Conservation (phyloP, 2,797 vertebrate species). For the Distichodus sexfasciatus region DNA sequence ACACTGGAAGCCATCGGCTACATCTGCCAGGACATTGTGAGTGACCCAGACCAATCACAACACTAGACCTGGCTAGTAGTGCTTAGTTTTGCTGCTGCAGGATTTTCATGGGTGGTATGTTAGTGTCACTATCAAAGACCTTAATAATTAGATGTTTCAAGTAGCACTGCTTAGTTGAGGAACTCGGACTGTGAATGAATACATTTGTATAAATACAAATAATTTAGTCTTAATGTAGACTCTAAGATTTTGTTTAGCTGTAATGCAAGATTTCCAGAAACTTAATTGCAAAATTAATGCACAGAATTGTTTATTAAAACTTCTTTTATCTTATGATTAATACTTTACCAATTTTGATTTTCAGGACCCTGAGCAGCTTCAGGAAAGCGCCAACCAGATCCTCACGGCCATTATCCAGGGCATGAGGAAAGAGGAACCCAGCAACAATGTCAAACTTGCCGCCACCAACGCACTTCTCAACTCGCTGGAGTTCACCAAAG, state of each 20-base stretch:
- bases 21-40: constrained; percentile 98
- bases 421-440: constrained; percentile 98
- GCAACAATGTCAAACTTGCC: constrained; percentile 96
- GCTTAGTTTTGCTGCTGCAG: too few species aligned
- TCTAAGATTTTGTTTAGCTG: too few species aligned
- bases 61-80: neutral
- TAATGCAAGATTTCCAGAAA: too few species aligned
- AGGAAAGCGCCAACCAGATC: constrained; percentile 97
- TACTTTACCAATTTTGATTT: neutral
- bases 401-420: constrained; percentile 98
- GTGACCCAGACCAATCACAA: constrained; percentile 50
- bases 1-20: constrained; percentile 98
- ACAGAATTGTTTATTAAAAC: neutral
- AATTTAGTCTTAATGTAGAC: too few species aligned
- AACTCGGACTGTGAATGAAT: too few species aligned
- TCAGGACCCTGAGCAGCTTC: constrained; percentile 96
- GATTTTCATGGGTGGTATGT: too few species aligned
- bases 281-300: too few species aligned
- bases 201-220: too few species aligned
- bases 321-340: neutral
- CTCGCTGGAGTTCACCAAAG: constrained; percentile 98
- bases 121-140: too few species aligned
- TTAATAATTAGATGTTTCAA: too few species aligned
- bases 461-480: constrained; percentile 97
- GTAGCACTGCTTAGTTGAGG: too few species aligned